Conservation (phyloP, 30 jellyfish, hydroid and myxozoan species). For the Chrysaora quinquecirrha region DNA sequence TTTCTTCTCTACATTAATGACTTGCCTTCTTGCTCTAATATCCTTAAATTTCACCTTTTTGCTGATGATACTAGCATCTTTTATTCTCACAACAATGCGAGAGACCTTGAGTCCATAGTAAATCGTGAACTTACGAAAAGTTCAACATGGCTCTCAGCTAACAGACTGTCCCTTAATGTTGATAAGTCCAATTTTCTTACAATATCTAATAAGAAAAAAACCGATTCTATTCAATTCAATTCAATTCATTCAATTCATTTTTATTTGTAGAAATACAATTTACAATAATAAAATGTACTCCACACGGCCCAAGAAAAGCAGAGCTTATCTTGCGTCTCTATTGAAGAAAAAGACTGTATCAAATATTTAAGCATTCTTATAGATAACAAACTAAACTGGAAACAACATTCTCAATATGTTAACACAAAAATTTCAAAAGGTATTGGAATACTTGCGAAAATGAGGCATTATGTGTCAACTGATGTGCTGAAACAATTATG, state of each 20-base stretch:
- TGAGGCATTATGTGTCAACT: conserved; percentile 24
- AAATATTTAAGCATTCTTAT: conserved; percentile 23
- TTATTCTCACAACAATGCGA: conserved; percentile 8
- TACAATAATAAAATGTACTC: too few species aligned
- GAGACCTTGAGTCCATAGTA: conserved; percentile 17
- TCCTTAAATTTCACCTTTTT: too few species aligned
- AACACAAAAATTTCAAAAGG: conserved; percentile 27
- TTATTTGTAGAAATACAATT: too few species aligned
- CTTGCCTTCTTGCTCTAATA: conserved; percentile 30
- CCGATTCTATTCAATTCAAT: background rate
- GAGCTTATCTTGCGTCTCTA: background rate
- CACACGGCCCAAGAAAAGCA: too few species aligned
- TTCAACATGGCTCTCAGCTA: conserved; percentile 29
- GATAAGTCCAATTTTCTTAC: conserved; percentile 30
- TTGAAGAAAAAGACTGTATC: conserved; percentile 30
- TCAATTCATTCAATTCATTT: too few species aligned
- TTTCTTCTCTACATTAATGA: too few species aligned
- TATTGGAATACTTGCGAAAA: too few species aligned
- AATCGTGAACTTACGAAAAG: conserved; percentile 16
- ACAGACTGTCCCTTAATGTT: conserved; percentile 29
- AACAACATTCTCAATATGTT: conserved; percentile 34
- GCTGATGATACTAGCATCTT: too few species aligned
- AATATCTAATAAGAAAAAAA: background rate
- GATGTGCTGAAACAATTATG: conserved; percentile 1
- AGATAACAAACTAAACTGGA: too few species aligned